Conservation (phyloP, 1,140 invertebrate species). For the Myzus persicae region DNA sequence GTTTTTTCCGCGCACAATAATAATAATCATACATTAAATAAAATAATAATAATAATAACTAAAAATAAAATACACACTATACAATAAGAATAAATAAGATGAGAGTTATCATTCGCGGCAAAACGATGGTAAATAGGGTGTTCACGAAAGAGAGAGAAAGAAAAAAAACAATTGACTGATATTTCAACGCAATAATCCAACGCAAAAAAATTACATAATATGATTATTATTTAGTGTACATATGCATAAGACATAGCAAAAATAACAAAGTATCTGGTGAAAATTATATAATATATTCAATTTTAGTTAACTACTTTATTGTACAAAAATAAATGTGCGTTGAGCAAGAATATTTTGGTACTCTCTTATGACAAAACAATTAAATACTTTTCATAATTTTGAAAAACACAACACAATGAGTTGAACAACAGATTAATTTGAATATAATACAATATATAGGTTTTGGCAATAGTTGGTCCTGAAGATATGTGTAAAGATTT, state of each 20-base stretch:
- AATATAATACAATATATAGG: neutral
- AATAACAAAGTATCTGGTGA: neutral
- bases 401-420: constrained; percentile 20
- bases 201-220: constrained; percentile 22
- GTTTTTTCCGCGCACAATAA: constrained; percentile 29
- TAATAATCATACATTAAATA: constrained; percentile 54
- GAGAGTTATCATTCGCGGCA: constrained; percentile 16
- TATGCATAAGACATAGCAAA: neutral
- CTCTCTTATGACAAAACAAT: neutral
- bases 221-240: constrained; percentile 23
- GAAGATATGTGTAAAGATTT: constrained; percentile 6
- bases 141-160: neutral
- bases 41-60: constrained; percentile 58
- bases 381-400: constrained; percentile 8
- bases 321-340: constrained; percentile 50
- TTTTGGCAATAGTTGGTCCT: constrained; percentile 13
- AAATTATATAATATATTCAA: constrained; percentile 1
- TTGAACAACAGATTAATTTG: constrained; percentile 22
- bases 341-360: constrained; percentile 34
- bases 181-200: neutral
- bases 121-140: constrained; percentile 17
- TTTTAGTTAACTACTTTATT: neutral
- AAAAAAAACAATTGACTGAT: constrained; percentile 29
- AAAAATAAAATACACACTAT: constrained; percentile 58
- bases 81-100: constrained; percentile 58